Evolutionary conservation across 2,888 invertebrate genomes (phyloP).

Genomic region (Himalopsyche japonica): DNA sequence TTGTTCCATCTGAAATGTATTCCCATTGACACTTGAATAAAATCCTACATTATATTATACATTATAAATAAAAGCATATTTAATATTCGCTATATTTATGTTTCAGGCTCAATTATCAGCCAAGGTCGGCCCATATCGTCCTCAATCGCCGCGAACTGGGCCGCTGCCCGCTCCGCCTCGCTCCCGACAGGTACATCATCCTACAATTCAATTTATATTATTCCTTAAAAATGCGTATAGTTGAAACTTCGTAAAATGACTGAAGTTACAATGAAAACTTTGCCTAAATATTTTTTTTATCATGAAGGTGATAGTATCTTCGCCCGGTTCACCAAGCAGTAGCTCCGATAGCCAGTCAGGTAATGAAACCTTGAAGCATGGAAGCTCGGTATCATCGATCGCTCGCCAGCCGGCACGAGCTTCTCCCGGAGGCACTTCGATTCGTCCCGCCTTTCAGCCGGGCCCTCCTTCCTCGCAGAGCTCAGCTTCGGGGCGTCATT

Average conservation of each 20-base stretch:
- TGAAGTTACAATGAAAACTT: no score
- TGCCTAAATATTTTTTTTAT: no score
- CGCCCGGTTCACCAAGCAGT: constrained; percentile 87
- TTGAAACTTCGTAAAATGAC: no score
- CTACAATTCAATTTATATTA: neutral
- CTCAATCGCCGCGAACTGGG: constrained; percentile 69
- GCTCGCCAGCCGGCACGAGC: constrained; percentile 52
- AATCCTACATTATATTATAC: no score
- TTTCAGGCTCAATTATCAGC: constrained; percentile 70
- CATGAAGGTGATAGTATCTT: constrained; percentile 65
- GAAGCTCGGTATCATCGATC: constrained; percentile 57
- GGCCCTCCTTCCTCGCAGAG: constrained; percentile 33
- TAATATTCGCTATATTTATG: neutral
- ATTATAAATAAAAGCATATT: neutral
- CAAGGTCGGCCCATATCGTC: constrained; percentile 74
- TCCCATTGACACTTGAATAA: no score
- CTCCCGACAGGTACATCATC: constrained; percentile 51
- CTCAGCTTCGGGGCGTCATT: constrained; percentile 27
- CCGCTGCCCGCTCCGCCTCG: constrained; percentile 60
- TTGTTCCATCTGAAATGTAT: no score
- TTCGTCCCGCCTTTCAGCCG: constrained; percentile 18
- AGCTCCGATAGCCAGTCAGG: constrained; percentile 82
- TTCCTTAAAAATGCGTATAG: no score
- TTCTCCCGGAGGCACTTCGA: constrained; percentile 30
- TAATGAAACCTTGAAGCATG: constrained; percentile 74